Evolutionary conservation across 2,797 vertebrate genomes (phyloP), one percentile per base, ranked within the genome.

Genomic region (Takifugu ocellatus): DNA sequence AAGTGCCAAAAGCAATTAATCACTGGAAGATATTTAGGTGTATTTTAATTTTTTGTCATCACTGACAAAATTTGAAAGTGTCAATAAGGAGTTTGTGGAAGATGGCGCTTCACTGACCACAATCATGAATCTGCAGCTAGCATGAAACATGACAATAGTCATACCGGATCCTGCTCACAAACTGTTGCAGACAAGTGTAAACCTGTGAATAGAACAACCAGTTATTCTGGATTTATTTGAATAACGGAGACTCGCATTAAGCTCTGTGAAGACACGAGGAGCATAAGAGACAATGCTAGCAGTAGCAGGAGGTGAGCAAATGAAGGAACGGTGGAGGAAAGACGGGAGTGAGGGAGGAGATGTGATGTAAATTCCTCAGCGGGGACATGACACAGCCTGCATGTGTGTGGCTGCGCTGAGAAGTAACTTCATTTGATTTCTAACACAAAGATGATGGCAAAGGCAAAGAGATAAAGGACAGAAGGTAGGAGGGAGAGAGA

Each of bases 361-460:
- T 59, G 56, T 63, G 52, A 62, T 57, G 59, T 68, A 67, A 73
- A 77, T 84, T 86, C 84, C 79, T 77, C 67, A 66, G 66, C 60
- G 61, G 74, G 62, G 78, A 78, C 49, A 60, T 68, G 72, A 75
- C 59, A 68, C 33, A 25, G 36, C 24, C 48, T 49, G 29, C 45
- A 24, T 48, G 47, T 26, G 56, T 46, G 56, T 44, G 65, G 52
- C 52, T 43, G 49, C 31, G 50, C 69, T 69, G 53, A 46, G 75
- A 68, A 69, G 62, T 70, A 70, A 70, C 64, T 74, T 79, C 55
- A 82, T 76, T 80, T 17, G 5, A 75, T 78, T 75, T 73, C 69
- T 53, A 65, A 78, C 47, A 51, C 31, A 0, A 49, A 61, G 67
- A 75, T 59, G 59, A 77, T 67, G 65, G 69, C 21, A 9, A 66